These are phyloP conservation scores for Rhadina sibilatrix DNA, from an alignment of 2,113 vertebrate genomes.

Conservation along the genomic window DNA sequence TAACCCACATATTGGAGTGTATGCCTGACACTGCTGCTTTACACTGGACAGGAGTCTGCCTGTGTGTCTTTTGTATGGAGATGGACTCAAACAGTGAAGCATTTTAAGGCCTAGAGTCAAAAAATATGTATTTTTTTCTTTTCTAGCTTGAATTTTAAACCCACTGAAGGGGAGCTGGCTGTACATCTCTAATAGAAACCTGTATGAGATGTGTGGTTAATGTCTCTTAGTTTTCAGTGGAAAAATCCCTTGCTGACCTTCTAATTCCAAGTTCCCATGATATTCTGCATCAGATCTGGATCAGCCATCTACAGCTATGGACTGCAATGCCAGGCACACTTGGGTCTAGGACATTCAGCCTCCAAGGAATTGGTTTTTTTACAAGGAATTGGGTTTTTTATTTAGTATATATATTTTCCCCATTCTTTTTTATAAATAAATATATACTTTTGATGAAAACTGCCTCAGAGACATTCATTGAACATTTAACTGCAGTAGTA, in stretches of 20 bases:
- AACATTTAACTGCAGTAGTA: neutral
- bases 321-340: neutral
- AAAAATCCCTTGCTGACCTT: neutral
- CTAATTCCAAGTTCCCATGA: neutral
- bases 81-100: neutral
- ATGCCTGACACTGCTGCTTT: neutral
- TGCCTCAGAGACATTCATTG: neutral
- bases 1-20: fast-evolving
- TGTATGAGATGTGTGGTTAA: neutral
- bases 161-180: neutral
- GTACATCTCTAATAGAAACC: neutral
- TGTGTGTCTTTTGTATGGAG: neutral
- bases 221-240: neutral
- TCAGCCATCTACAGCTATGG: neutral
- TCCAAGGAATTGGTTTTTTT: neutral
- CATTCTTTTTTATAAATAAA: slow-evolving; percentile 12
- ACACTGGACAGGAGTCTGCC: neutral
- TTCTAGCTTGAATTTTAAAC: neutral
- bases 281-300: neutral
- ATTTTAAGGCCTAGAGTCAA: neutral
- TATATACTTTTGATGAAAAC: neutral
- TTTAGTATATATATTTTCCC: neutral
- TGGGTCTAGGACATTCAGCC: neutral
- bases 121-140: fast-evolving
- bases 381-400: neutral